Evolutionary conservation across 2,797 vertebrate species (phyloP).

Genomic region (Tadarida brasiliensis): DNA sequence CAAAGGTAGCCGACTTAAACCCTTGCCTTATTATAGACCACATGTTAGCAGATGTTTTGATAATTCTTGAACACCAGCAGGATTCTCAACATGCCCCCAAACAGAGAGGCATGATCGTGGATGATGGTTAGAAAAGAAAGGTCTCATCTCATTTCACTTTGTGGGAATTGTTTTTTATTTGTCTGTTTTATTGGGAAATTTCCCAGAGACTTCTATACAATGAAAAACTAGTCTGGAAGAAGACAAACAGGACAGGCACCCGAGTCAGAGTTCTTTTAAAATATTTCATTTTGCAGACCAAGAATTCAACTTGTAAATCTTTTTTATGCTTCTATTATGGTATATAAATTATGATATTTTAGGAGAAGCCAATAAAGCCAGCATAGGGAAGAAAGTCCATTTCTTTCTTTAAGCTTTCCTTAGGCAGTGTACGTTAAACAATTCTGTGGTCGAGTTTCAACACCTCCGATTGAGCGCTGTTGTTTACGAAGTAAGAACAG

Average conservation of each 20-base stretch:
- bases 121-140: not conserved
- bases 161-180: slow-evolving; percentile 42
- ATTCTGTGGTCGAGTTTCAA: slow-evolving; percentile 72
- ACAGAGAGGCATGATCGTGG: not conserved
- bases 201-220: slow-evolving; percentile 37
- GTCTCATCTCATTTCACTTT: slow-evolving; percentile 29
- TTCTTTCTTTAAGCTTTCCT: slow-evolving; percentile 64
- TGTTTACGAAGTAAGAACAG: slow-evolving; percentile 83
- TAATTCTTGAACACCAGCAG: not conserved
- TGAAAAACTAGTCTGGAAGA: slow-evolving; percentile 22
- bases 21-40: not conserved
- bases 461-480: slow-evolving; percentile 66
- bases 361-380: slow-evolving; percentile 52
- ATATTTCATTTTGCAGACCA: slow-evolving; percentile 26
- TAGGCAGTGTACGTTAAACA: slow-evolving; percentile 75
- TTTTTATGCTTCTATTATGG: slow-evolving; percentile 44
- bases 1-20: slow-evolving; percentile 36
- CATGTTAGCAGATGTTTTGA: not conserved
- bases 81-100: not conserved
- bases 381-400: slow-evolving; percentile 8
- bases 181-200: slow-evolving; percentile 48
- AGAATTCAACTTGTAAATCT: slow-evolving; percentile 61
- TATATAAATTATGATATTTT: slow-evolving; percentile 62
- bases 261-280: slow-evolving; percentile 31
- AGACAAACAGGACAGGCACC: not conserved